Conservation (phyloP, 1,140 invertebrate species). For the Monomorium pharaonis region DNA sequence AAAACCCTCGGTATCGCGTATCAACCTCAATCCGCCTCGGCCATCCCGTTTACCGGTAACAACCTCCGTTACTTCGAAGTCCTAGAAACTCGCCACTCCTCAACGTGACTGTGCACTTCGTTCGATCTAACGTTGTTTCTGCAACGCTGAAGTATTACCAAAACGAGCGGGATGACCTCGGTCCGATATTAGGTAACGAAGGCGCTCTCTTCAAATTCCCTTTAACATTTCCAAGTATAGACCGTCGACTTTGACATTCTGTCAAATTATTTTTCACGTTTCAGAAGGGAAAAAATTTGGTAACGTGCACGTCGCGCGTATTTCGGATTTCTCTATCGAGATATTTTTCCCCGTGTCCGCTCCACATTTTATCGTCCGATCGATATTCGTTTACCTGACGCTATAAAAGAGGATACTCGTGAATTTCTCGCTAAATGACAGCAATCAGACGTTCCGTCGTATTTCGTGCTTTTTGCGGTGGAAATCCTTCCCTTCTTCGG, state of each 20-base stretch:
- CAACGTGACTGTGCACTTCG: slow-evolving; percentile 44
- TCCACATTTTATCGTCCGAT: neutral
- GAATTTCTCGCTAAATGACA: slow-evolving; percentile 47
- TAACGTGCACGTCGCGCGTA: neutral
- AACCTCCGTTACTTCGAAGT: neutral
- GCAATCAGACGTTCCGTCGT: slow-evolving; percentile 45
- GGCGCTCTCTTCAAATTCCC: slow-evolving; percentile 10
- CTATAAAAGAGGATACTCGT: neutral
- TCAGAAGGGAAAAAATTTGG: neutral
- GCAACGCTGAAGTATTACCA: neutral
- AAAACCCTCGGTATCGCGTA: slow-evolving; percentile 35
- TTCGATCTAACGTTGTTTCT: slow-evolving; percentile 43
- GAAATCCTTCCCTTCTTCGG: slow-evolving; percentile 42
- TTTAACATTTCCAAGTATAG: neutral
- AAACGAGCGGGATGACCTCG: neutral
- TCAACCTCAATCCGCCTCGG: slow-evolving; percentile 56
- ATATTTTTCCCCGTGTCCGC: neutral
- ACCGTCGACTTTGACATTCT: neutral
- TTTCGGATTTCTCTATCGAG: neutral
- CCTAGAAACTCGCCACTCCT: slow-evolving; percentile 45
- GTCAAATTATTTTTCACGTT: slow-evolving; percentile 1
- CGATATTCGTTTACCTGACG: slow-evolving; percentile 14
- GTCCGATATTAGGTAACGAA: slow-evolving; percentile 10
- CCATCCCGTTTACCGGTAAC: slow-evolving; percentile 43
- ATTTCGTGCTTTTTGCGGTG: slow-evolving; percentile 40